phyloP scores from a whole-genome alignment of 2,888 invertebrate species.

The Syrista parreyssii region DNA sequence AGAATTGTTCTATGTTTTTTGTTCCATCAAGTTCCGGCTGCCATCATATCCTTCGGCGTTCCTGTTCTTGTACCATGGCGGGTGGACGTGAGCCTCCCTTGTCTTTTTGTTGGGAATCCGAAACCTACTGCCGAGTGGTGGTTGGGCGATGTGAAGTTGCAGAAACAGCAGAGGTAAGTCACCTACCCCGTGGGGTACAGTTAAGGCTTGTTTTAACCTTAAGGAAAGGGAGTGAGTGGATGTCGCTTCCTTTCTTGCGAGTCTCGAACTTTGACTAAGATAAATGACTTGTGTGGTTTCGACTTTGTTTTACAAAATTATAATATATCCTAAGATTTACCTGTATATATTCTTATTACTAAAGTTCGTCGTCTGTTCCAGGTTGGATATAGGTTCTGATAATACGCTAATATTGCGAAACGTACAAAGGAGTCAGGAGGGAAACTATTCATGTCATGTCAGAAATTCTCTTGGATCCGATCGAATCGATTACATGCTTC shows the following conservation, averaged over 20 bases:
- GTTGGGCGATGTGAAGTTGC: conserved; percentile 64
- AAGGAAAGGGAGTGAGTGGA: not conserved
- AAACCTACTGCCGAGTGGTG: conserved; percentile 68
- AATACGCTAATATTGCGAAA: conserved; percentile 68
- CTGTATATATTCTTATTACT: not conserved
- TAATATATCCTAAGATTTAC: not conserved
- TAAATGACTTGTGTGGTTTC: not conserved
- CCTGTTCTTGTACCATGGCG: conserved; percentile 69
- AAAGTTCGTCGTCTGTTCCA: conserved; percentile 29
- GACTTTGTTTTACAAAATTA: not conserved
- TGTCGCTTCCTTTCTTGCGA: not conserved
- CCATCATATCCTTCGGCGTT: conserved; percentile 71
- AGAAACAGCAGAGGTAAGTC: conserved; percentile 56
- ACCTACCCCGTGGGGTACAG: not conserved
- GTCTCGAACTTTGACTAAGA: not conserved
- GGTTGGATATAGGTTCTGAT: conserved; percentile 66
- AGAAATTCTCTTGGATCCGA: conserved; percentile 68
- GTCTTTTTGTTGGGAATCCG: conserved; percentile 70
- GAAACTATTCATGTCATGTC: conserved; percentile 70
- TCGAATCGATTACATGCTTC: conserved; percentile 68
- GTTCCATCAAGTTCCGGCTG: conserved; percentile 66
- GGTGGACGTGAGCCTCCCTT: conserved; percentile 69
- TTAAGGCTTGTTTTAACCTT: not conserved
- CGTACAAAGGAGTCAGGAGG: conserved; percentile 68
- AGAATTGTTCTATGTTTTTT: not conserved